Evolutionary conservation across 1,140 invertebrate species (phyloP), one percentile per base, ranked within the genome.

Genomic region (Panagrolaimus sp.): DNA sequence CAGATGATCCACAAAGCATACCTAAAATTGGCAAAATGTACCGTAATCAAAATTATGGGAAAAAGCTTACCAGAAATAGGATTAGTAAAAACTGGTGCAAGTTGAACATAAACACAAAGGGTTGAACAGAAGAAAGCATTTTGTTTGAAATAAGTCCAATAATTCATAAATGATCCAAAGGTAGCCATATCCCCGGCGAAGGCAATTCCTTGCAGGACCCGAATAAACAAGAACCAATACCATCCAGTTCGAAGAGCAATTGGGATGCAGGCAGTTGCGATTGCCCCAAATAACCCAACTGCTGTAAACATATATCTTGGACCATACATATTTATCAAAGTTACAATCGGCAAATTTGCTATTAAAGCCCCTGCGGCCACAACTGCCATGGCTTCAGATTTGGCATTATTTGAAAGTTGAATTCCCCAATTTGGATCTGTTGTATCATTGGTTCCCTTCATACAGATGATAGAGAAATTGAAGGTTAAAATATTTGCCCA

Each of bases 181-280:
- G 71, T 72, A 24, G 71, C 71, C 71, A 72, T 72, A 62, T 72
- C 71, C 3, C 71, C 71, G 26, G 71, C 70, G 46, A 72, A 72
- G 21, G 71, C 71, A 26, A 72, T 72, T 15, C 71, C 71, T 65
- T 72, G 71, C 9, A 72, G 28, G 4, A 70, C 62, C 17, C 70
- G 44, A 63, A 63, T 43, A 24, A 28, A n/a, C 28, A 71, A 52
- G 43, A 71, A 71, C 71, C 71, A 72, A 45, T 55, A 47, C 43
- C 46, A 72, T 10, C 71, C 71, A 6, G 73, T 32, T 45, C 63
- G 28, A 48, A 69, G 70, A 9, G 66, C 45, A n/a, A 21, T 66
- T 21, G 72, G 72, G 43, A 73, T 69, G 14, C 73, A 44, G 32
- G 72, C 72, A 46, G 72, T 73, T 32, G 72, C 72, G 58, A 70